These are phyloP conservation scores for Mico argentatus DNA, from an alignment of 2,797 vertebrate genomes.

Conservation along the genomic window DNA sequence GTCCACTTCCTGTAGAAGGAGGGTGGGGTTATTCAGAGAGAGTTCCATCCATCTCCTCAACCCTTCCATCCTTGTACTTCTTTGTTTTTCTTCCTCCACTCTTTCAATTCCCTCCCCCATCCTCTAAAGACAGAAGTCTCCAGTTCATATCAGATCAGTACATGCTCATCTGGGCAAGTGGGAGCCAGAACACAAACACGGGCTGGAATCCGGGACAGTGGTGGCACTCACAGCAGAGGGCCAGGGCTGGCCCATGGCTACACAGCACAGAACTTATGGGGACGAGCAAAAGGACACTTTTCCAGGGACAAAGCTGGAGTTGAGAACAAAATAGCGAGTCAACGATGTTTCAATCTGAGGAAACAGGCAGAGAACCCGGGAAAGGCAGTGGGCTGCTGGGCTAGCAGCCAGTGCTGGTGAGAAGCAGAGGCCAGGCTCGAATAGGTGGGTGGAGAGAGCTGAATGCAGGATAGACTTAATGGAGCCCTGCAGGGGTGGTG, in stretches of 20 bases:
- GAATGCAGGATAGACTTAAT: not conserved
- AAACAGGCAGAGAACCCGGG: not conserved
- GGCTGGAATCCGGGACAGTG: not conserved
- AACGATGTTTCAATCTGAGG: not conserved
- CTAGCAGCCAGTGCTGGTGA: not conserved
- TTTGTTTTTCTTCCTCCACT: not conserved
- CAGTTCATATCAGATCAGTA: rapidly evolving
- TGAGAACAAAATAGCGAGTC: not conserved
- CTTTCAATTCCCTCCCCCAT: not conserved
- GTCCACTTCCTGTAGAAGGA: not conserved
- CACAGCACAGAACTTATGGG: not conserved
- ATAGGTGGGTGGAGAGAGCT: not conserved
- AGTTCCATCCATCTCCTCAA: not conserved
- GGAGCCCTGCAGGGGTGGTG: not conserved
- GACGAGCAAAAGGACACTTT: not conserved
- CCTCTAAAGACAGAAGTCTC: not conserved
- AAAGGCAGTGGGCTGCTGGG: not conserved
- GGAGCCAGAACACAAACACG: not conserved
- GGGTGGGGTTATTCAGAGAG: not conserved
- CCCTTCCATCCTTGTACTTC: not conserved
- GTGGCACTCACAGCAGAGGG: rapidly evolving
- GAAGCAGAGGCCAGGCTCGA: not conserved
- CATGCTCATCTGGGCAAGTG: not conserved
- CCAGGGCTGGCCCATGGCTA: not conserved
- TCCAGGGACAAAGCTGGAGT: not conserved